A percentile compares a stretch with the other conserved stretches of the same genome.
phyloP scores from a whole-genome alignment of 2,888 invertebrate species.

The Drosophila subsilvestris region DNA sequence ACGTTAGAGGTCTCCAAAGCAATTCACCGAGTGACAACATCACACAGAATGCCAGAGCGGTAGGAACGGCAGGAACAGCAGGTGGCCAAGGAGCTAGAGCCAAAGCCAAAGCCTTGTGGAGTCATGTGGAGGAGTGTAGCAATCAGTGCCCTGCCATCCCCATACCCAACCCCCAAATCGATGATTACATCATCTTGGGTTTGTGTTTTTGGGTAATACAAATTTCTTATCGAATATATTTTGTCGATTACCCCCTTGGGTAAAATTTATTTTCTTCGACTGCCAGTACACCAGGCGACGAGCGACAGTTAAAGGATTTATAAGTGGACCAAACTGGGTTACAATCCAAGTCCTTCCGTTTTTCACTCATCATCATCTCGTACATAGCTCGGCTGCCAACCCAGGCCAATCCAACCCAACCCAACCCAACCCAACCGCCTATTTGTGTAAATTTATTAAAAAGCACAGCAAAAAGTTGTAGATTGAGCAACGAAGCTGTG shows the following conservation, averaged over 20 bases:
- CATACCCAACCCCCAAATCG: slow-evolving; percentile 50
- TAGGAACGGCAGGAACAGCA: slow-evolving; percentile 67
- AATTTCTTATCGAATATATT: slow-evolving; percentile 82
- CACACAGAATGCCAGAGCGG: slow-evolving; percentile 8
- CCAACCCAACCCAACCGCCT: not conserved
- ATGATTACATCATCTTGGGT: slow-evolving; percentile 75
- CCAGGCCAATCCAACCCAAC: no score
- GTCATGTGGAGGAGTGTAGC: slow-evolving; percentile 28
- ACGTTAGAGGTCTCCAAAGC: slow-evolving; percentile 72
- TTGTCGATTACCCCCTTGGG: slow-evolving; percentile 84
- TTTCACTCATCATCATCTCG: slow-evolving; percentile 2
- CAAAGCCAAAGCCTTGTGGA: slow-evolving; percentile 22
- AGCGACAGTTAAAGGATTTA: slow-evolving; percentile 82
- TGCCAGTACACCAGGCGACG: slow-evolving; percentile 60
- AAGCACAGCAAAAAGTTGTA: slow-evolving; percentile 21
- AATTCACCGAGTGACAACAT: slow-evolving; percentile 79
- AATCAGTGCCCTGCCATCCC: slow-evolving; percentile 33
- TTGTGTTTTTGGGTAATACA: slow-evolving; percentile 57
- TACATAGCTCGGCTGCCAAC: not conserved
- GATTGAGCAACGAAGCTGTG: not conserved
- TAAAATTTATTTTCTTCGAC: slow-evolving; percentile 82
- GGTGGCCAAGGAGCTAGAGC: slow-evolving; percentile 46
- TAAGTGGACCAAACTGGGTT: slow-evolving; percentile 49
- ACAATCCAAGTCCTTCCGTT: not conserved
- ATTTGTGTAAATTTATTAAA: slow-evolving; percentile 66